These are phyloP conservation scores for Petrocephalus schoutedeni DNA, from an alignment of 2,797 vertebrate species.

Conservation along the genomic window DNA sequence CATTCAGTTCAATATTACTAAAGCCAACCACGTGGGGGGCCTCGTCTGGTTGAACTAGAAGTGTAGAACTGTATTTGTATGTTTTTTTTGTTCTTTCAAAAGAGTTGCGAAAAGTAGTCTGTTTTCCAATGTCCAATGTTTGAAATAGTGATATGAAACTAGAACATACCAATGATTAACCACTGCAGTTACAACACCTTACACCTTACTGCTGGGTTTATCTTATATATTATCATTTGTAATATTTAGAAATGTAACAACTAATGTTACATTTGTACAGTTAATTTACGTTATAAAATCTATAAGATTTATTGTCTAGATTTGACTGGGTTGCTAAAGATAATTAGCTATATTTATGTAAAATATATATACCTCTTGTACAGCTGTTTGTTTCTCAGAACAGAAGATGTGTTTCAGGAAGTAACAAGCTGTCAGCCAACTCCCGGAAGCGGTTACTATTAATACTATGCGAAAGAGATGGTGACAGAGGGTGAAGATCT, in stretches of 20 bases:
- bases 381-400: slow-evolving; percentile 28
- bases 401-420: slow-evolving; percentile 72
- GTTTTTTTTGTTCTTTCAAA: neutral
- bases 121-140: neutral
- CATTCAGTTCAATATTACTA: neutral
- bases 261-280: neutral
- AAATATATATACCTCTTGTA: neutral
- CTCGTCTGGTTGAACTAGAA: neutral
- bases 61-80: neutral
- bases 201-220: neutral
- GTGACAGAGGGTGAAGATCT: slow-evolving; percentile 39
- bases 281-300: neutral
- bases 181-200: neutral
- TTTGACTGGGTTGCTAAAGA: neutral
- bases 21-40: neutral
- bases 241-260: neutral
- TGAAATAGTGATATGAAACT: neutral
- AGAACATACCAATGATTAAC: neutral
- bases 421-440: slow-evolving; percentile 54
- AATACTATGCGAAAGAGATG: slow-evolving; percentile 45
- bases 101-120: neutral
- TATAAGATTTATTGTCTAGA: neutral
- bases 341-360: neutral
- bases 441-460: slow-evolving; percentile 71
- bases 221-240: neutral